Conservation (phyloP, 2,113 vertebrate species). For the Colius striatus region DNA sequence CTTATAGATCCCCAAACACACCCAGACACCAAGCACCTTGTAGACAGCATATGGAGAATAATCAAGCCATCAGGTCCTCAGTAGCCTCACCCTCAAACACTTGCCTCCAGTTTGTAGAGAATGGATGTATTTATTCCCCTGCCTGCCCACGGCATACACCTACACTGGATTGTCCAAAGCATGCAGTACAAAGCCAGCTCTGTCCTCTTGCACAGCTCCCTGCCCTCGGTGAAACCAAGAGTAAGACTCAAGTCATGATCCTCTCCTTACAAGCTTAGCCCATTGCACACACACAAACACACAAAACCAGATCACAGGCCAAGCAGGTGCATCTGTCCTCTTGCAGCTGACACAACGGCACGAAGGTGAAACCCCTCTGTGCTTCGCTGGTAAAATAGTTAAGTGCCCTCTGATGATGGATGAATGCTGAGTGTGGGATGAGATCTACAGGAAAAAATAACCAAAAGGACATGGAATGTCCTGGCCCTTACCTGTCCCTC, state of each 20-base stretch:
- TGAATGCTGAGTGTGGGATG: not conserved
- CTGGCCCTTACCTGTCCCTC: not conserved
- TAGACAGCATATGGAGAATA: accelerated
- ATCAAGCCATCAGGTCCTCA: not conserved
- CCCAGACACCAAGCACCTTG: not conserved
- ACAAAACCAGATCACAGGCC: not conserved
- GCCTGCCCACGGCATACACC: not conserved
- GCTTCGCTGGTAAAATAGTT: not conserved
- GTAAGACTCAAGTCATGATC: not conserved
- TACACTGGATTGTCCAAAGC: not conserved
- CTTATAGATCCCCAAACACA: not conserved
- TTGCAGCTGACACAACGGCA: not conserved
- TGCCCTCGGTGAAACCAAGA: not conserved
- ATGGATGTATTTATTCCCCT: not conserved
- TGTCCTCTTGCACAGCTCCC: not conserved
- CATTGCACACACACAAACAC: not conserved
- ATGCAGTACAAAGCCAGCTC: not conserved
- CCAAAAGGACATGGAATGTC: not conserved
- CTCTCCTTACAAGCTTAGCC: not conserved
- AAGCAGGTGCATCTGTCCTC: not conserved
- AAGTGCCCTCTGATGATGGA: not conserved
- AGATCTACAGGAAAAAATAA: accelerated
- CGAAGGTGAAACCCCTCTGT: not conserved
- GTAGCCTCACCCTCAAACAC: not conserved
- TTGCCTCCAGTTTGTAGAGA: accelerated